Base-by-base conservation (phyloP, 2,113 vertebrate genomes). In the Calyptomena viridis region DNA sequence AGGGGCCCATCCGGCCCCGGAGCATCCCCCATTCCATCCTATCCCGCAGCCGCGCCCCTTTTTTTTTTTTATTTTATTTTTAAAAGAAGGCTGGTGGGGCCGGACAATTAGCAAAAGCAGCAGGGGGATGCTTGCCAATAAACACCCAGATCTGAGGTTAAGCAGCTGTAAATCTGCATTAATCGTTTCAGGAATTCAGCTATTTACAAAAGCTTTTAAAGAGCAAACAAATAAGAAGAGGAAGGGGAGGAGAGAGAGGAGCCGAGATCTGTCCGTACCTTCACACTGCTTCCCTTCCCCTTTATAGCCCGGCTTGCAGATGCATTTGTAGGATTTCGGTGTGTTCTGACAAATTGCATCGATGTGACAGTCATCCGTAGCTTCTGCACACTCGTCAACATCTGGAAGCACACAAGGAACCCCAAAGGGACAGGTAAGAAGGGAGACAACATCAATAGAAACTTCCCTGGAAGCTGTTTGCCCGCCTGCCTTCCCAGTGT, bases 271-370 rank as follows among this genome's bases (percentile, higher is more conserved):
- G 73, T 49, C 76, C 98, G 98, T 98, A 99, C 99, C 99, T 97
- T 99, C 99, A 5, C 99, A 99, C 62, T 99, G 98, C 77, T 98
- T 98, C 64, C 99, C 99, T 78, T 99, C 99, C 53, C 99, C 99
- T 96, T 99, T 99, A 94, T 99, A 99, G 76, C 99, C 99, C 0
- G 99, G 98, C 87, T 99, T 99, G 97, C 99, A 99, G 96, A 99
- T 99, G 96, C 99, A 99, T 96, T 99, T 99, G 98, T 98, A 99
- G 91, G 99, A 99, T 95, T 98, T 99, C 4, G 98, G 98, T 0
- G 99, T 99, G 97, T 99, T 99, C 97, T 99, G 99, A 96, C 99
- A 99, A 91, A 99, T 98, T 20, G 99, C 99, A 25, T 99, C 99
- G 8, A 99, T 99, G 97, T 99, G 99, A 95, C 99, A 99, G 97